Percentiles rank a stretch among this genome's conserved stretches.
Conservation (phyloP, 37 sponge, comb jelly and placozoan genomes). For the Geodia barretti region DNA sequence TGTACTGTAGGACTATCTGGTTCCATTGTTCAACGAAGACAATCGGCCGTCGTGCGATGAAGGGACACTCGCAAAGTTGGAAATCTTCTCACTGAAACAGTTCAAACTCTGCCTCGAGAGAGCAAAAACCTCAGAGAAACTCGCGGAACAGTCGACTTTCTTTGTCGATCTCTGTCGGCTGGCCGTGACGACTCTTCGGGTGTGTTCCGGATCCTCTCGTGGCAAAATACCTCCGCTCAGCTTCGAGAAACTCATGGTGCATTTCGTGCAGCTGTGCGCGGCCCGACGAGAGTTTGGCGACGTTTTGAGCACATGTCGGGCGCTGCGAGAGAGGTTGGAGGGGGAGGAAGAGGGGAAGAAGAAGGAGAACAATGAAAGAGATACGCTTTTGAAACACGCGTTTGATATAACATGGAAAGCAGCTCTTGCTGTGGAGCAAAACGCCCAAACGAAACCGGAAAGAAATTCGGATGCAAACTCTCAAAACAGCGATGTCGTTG, state of each 20-base stretch:
- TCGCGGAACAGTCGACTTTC: no score
- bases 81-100: constrained; percentile 6
- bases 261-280: constrained; percentile 1
- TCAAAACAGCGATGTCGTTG: background rate
- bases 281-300: background rate
- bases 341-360: background rate
- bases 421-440: background rate
- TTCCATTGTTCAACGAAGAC: background rate
- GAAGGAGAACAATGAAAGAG: background rate
- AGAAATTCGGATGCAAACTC: no score
- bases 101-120: constrained; percentile 3
- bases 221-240: constrained; percentile 9
- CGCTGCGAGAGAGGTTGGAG: background rate
- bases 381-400: background rate
- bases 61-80: background rate
- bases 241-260: constrained; percentile 28
- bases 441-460: background rate
- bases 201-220: constrained; percentile 8
- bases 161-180: no score
- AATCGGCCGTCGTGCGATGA: background rate
- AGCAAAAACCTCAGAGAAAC: background rate
- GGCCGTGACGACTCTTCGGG: background rate
- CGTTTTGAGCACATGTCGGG: background rate
- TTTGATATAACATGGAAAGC: constrained; percentile 3
- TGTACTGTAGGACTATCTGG: background rate